These are phyloP conservation scores for Dryas iulia DNA, from an alignment of 1,140 invertebrate species.

Conservation along the genomic window DNA sequence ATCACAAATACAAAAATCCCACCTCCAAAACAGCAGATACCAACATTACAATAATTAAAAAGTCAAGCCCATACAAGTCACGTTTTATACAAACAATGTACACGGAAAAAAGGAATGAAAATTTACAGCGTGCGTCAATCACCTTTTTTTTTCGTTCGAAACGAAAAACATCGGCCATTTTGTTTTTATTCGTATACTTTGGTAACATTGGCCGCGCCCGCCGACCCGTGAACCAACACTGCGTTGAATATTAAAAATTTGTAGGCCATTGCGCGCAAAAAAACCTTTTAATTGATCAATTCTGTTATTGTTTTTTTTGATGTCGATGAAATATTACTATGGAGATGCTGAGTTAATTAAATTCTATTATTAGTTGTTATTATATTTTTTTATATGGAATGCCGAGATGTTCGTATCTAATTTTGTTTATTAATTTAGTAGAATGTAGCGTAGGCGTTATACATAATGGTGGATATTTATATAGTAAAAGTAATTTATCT, in stretches of 20 bases:
- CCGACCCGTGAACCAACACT: slow-evolving; percentile 45
- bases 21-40: background rate
- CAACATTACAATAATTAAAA: background rate
- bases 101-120: slow-evolving; percentile 25
- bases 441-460: no score
- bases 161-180: slow-evolving; percentile 40
- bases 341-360: background rate
- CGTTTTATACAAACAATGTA: slow-evolving; percentile 6
- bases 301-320: slow-evolving; percentile 17
- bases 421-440: background rate
- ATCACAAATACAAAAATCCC: background rate
- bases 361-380: background rate
- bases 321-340: background rate
- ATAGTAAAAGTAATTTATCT: no score
- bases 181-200: slow-evolving; percentile 53
- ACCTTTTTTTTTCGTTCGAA: slow-evolving; percentile 38
- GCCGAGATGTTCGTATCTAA: background rate
- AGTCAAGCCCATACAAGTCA: slow-evolving; percentile 1
- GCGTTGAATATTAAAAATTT: slow-evolving; percentile 58
- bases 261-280: slow-evolving; percentile 32
- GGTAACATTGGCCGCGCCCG: slow-evolving; percentile 50
- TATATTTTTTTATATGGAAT: background rate
- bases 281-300: slow-evolving; percentile 9
- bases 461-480: no score
- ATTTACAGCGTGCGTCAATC: slow-evolving; percentile 36